Conservation (phyloP, 2,797 vertebrate species). For the Argya squamiceps region DNA sequence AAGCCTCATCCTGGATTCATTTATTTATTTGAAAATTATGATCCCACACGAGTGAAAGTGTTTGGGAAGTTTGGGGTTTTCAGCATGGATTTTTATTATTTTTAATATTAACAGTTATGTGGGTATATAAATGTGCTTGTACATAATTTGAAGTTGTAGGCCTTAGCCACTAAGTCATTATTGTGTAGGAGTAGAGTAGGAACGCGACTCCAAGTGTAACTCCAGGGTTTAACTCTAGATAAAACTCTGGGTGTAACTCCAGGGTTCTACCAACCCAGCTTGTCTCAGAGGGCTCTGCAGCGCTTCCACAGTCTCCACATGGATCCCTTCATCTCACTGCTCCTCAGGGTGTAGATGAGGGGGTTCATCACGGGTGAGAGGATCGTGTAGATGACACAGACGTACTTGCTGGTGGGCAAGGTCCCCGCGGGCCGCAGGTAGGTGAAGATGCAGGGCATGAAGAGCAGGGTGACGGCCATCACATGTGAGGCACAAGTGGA, state of each 20-base stretch:
- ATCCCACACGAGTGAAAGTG: neutral
- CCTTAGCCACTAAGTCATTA: neutral
- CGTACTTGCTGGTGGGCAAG: slow-evolving; percentile 29
- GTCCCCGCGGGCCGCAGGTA: slow-evolving; percentile 61
- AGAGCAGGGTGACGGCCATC: slow-evolving; percentile 59
- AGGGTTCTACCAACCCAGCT: neutral
- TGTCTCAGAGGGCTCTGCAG: neutral
- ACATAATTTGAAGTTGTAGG: neutral
- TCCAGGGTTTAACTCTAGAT: neutral
- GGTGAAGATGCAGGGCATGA: slow-evolving; percentile 69
- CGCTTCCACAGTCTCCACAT: slow-evolving; percentile 42
- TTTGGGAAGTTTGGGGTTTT: neutral
- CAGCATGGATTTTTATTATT: neutral
- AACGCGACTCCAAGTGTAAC: neutral
- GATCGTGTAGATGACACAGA: slow-evolving; percentile 67
- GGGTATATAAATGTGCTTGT: neutral
- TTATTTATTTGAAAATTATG: neutral
- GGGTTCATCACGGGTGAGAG: slow-evolving; percentile 69
- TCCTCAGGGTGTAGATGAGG: slow-evolving; percentile 74
- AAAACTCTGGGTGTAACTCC: neutral
- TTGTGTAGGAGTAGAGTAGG: neutral
- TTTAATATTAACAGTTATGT: neutral
- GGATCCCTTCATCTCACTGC: slow-evolving; percentile 59
- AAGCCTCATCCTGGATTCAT: neutral
- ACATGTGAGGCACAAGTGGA: slow-evolving; percentile 72